These are phyloP conservation scores for Cryptocheilus praepositus DNA, from an alignment of 2,888 invertebrate genomes.

Conservation along the genomic window DNA sequence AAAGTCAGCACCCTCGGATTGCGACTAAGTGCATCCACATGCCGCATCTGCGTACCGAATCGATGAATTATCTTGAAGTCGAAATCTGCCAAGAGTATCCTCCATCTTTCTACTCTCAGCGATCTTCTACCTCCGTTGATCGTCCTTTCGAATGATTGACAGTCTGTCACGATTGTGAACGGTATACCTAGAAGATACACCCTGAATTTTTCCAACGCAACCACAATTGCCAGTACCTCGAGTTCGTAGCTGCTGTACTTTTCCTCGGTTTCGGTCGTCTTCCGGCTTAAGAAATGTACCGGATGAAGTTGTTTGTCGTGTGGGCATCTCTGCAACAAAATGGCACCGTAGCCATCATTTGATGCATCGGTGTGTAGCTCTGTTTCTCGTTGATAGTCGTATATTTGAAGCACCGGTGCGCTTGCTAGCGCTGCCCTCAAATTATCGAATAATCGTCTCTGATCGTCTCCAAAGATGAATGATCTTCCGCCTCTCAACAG, in stretches of 20 bases:
- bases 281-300: conserved; percentile 54
- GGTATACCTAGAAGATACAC: no score
- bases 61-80: no score
- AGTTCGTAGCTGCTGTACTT: conserved; percentile 53
- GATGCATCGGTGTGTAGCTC: conserved; percentile 48
- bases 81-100: no score
- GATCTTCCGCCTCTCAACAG: no score
- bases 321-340: conserved; percentile 50
- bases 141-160: no score
- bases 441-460: conserved; percentile 26
- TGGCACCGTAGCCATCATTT: conserved; percentile 50
- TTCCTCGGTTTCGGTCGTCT: conserved; percentile 48
- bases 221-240: conserved; percentile 55
- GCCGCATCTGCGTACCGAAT: no score
- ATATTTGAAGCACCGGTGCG: conserved; percentile 22
- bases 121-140: no score
- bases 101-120: no score
- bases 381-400: no score
- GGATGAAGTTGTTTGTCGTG: conserved; percentile 44
- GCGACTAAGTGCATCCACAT: no score
- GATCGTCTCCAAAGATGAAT: conserved; percentile 20
- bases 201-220: conserved; percentile 18
- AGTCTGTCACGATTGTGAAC: no score
- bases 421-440: conserved; percentile 32
- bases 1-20: no score